These are phyloP conservation scores for Phyllotis vaccarum DNA, from an alignment of 2,797 vertebrate species.

Conservation along the genomic window DNA sequence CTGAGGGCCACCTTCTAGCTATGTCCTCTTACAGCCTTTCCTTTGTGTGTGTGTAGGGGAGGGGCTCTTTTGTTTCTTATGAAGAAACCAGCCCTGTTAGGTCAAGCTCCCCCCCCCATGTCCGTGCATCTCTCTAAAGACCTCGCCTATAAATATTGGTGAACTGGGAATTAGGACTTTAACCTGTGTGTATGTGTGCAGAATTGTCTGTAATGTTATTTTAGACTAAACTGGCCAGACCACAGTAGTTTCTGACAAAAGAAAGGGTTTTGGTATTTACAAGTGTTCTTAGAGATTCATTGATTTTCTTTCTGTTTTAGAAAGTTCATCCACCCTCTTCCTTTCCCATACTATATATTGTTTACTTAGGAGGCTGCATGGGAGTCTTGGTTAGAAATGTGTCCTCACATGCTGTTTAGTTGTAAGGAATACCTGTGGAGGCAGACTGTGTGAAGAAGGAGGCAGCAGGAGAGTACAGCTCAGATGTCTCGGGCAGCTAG, in stretches of 20 bases:
- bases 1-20: background rate
- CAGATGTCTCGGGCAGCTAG: conserved; percentile 11
- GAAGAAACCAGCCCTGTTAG: background rate
- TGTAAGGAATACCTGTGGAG: conserved; percentile 12
- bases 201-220: background rate
- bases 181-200: background rate
- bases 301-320: background rate
- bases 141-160: background rate
- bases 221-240: background rate
- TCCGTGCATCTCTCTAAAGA: background rate
- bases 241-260: background rate
- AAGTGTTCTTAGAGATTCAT: conserved; percentile 12
- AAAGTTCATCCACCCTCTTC: background rate
- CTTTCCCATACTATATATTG: background rate
- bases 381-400: conserved; percentile 36
- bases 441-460: background rate
- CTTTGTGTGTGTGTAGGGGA: background rate
- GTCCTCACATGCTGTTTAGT: background rate
- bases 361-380: background rate
- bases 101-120: background rate
- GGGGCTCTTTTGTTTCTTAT: background rate
- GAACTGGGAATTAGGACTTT: background rate
- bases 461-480: background rate
- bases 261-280: background rate
- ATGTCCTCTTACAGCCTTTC: background rate